Base-by-base conservation (phyloP, 2,113 vertebrate species). In the Phalacrocorax pelagicus region DNA sequence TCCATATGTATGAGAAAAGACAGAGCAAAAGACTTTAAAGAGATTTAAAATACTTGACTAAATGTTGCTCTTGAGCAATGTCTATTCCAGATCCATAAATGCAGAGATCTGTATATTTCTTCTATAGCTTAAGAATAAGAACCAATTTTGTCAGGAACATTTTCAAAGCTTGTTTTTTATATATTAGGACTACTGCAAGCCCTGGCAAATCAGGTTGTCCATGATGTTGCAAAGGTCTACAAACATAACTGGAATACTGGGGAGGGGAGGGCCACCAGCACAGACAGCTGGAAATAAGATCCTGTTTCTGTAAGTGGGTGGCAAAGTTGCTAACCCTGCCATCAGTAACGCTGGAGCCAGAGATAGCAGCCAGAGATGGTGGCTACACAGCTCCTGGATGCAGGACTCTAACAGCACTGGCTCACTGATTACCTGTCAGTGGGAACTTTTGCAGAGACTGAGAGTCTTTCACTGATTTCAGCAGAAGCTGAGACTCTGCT, bases 281-380 rank as follows among this genome's bases (percentile, higher is more conserved):
- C 1, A 47, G 46, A 36, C 18, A 62, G 51, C 23, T 47, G 62
- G 40, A 90, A 83, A 46, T 2, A 4, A 5, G 15, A 42, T 29
- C 59, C 16, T 0, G 0, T 27, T 40, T 47, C 52, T 47, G 1
- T 11, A 34, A 57, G 19, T 0, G 15, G n/a, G 79, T 55, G 57
- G 13, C 47, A 47, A 81, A 81, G 23, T 0, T 9, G 54, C 23
- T 59, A 80, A 38, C 14, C 19, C 32, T 55, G 57, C 58, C 44
- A 44, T 30, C 47, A 40, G 36, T 17, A 69, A 80, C 49, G 42
- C 69, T 84, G 61, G 21, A 61, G 58, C n/a, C 70, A 90, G 44
- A 66, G 27, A 5, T 8, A 59, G 40, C 2, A 47, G 27, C 36
- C 38, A 57, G 40, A 57, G 24, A 40, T 30, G 54, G 44, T 47